A percentile compares a stretch with the other conserved stretches of the same genome.
Evolutionary conservation across 1,140 invertebrate genomes (phyloP).

Genomic region (Drosophila ercepeae): DNA sequence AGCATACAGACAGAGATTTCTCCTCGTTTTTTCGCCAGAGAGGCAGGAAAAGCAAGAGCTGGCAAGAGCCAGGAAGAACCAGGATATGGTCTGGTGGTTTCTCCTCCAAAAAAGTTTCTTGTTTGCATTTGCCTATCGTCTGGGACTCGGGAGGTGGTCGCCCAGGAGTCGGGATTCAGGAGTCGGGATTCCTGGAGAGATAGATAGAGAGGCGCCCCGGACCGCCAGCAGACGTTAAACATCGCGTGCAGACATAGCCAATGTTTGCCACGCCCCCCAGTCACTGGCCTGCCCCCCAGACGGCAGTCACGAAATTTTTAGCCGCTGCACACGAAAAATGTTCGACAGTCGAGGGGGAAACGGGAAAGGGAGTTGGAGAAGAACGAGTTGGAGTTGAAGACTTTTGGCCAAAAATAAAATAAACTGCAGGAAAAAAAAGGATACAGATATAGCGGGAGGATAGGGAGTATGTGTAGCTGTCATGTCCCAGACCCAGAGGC

Average conservation of each 20-base stretch:
- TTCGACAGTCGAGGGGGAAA: constrained; percentile 36
- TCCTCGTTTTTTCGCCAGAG: background rate
- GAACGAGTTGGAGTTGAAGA: constrained; percentile 31
- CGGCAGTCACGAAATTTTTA: constrained; percentile 8
- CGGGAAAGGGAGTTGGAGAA: no score
- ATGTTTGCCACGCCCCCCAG: constrained; percentile 38
- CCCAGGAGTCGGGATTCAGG: constrained; percentile 3
- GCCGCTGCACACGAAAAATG: constrained; percentile 42
- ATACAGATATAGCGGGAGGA: background rate
- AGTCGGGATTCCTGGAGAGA: constrained; percentile 1
- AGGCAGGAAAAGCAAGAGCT: background rate
- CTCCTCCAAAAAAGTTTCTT: constrained; percentile 53
- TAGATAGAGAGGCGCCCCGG: background rate
- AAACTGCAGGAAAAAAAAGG: constrained; percentile 16
- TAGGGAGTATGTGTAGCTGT: constrained; percentile 14
- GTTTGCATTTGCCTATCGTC: constrained; percentile 78
- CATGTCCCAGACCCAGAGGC: constrained; percentile 46
- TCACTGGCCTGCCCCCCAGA: background rate
- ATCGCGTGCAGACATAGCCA: constrained; percentile 78
- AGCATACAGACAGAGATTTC: constrained; percentile 13
- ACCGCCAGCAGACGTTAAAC: constrained; percentile 70
- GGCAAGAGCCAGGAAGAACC: background rate
- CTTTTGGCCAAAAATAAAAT: constrained; percentile 22
- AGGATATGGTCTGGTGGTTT: constrained; percentile 34
- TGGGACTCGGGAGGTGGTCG: constrained; percentile 10